Conservation (phyloP, 2,888 invertebrate genomes). For the Parochlus steinenii region DNA sequence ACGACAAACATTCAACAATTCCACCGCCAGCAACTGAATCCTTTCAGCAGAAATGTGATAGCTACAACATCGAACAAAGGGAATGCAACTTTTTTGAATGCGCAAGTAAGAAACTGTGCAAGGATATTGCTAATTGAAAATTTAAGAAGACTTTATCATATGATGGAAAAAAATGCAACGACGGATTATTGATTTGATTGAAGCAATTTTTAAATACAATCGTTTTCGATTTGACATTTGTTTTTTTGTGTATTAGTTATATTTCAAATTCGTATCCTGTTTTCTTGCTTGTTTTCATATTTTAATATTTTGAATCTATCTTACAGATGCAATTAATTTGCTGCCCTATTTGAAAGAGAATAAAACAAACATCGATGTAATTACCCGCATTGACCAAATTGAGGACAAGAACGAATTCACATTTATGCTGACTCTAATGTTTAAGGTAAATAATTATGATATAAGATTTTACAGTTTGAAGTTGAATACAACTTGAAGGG, state of each 20-base stretch:
- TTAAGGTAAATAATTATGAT: constrained; percentile 3
- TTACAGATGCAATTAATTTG: constrained; percentile 8
- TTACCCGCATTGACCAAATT: constrained; percentile 7
- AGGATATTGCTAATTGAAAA: too few species aligned
- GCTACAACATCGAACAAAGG: constrained; percentile 30
- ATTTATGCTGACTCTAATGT: constrained; percentile 9
- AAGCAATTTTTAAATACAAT: too few species aligned
- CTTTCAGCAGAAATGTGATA: constrained; percentile 23
- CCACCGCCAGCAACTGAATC: constrained; percentile 4
- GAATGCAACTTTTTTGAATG: constrained; percentile 31
- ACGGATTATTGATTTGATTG: too few species aligned
- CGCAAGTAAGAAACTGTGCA: constrained; percentile 28
- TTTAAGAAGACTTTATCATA: too few species aligned
- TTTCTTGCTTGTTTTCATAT: too few species aligned
- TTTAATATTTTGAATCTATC: too few species aligned
- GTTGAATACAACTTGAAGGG: neutral
- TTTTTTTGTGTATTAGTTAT: too few species aligned
- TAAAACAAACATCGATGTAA: neutral
- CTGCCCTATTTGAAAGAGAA: neutral
- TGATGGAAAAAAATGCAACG: too few species aligned
- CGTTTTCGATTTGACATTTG: too few species aligned
- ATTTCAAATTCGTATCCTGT: too few species aligned
- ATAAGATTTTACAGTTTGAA: neutral
- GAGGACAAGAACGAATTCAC: constrained; percentile 7
- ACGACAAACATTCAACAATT: constrained; percentile 10